These are phyloP conservation scores for Conopomorpha cramerella DNA, from an alignment of 1,140 invertebrate genomes.

Conservation along the genomic window DNA sequence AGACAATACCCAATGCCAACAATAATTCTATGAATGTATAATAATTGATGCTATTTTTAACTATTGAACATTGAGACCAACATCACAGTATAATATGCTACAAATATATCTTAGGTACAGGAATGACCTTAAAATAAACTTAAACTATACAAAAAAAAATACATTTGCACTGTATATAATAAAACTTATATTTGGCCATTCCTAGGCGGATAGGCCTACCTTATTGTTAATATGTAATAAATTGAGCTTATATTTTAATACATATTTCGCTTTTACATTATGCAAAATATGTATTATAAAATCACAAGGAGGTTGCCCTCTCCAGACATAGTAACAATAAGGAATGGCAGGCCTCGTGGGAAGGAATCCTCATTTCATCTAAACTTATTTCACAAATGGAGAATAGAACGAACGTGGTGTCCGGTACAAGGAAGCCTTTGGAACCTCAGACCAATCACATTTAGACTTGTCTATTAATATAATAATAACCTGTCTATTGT, in stretches of 20 bases:
- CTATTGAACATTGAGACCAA: slow-evolving; percentile 54
- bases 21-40: slow-evolving; percentile 38
- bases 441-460: too few species aligned
- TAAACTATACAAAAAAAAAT: slow-evolving; percentile 29
- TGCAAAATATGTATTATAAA: too few species aligned
- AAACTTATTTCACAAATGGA: too few species aligned
- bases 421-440: too few species aligned
- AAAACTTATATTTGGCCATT: slow-evolving; percentile 22
- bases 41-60: slow-evolving; percentile 52
- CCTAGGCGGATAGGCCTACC: slow-evolving; percentile 22
- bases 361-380: too few species aligned
- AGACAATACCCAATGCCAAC: slow-evolving; percentile 7
- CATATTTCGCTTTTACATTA: too few species aligned
- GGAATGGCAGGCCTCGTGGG: too few species aligned
- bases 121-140: slow-evolving; percentile 47
- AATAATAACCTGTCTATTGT: too few species aligned
- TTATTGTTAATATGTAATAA: slow-evolving; percentile 6
- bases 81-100: slow-evolving; percentile 56
- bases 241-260: slow-evolving; percentile 8
- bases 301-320: too few species aligned
- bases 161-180: slow-evolving; percentile 45
- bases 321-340: too few species aligned
- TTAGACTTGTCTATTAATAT: too few species aligned
- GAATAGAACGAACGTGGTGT: too few species aligned
- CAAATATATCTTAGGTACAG: slow-evolving; percentile 51